A percentile compares a stretch with the other conserved stretches of the same genome.
phyloP scores from a whole-genome alignment of 1,140 invertebrate species.

The Formica selysi region DNA sequence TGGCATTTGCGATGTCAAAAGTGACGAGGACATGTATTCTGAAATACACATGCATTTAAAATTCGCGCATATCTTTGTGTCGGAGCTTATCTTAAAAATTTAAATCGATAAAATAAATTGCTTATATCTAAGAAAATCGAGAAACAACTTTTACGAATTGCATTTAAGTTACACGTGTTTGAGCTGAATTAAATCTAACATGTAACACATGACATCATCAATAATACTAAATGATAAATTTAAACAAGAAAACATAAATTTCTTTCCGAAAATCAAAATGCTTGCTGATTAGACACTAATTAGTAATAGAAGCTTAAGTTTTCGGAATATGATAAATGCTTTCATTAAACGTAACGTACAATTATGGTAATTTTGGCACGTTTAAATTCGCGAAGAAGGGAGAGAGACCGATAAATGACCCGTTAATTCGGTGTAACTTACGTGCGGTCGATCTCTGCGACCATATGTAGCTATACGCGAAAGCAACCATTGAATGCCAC shows the following conservation, averaged over 20 bases:
- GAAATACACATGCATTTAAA: background rate
- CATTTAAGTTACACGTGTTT: background rate
- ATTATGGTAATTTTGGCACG: background rate
- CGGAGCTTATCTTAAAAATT: background rate
- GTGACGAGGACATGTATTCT: background rate
- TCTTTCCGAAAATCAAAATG: background rate
- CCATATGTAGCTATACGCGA: conserved; percentile 44
- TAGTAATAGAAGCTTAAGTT: background rate
- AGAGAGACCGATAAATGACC: conserved; percentile 32
- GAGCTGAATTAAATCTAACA: background rate
- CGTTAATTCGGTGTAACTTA: conserved; percentile 60
- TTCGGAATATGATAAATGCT: background rate
- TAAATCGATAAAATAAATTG: background rate
- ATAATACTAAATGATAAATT: background rate
- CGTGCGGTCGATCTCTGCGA: conserved; percentile 3
- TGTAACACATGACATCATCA: background rate
- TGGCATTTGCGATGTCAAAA: background rate
- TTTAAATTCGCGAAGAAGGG: conserved; percentile 7
- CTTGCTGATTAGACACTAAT: background rate
- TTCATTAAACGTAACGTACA: background rate
- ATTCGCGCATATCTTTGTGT: background rate
- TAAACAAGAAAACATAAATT: background rate
- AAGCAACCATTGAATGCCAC: conserved; percentile 51
- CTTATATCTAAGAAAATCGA: background rate
- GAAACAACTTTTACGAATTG: background rate